These are phyloP conservation scores for Cyclophora punctaria DNA, from an alignment of 2,888 invertebrate species.

Conservation along the genomic window DNA sequence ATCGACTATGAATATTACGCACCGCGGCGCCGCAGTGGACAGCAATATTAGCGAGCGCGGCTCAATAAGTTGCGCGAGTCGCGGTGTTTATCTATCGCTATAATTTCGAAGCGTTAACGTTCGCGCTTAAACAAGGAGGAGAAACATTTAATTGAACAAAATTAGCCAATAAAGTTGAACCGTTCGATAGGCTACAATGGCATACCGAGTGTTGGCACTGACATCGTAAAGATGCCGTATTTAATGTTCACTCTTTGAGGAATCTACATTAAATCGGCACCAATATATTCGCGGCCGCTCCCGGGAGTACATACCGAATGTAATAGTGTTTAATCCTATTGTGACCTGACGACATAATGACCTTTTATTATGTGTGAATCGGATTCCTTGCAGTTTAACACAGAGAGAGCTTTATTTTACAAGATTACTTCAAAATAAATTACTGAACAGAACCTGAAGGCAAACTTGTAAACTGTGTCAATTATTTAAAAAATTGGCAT, in stretches of 20 bases:
- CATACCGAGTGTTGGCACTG: slow-evolving; percentile 51
- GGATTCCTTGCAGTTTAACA: slow-evolving; percentile 2
- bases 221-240: slow-evolving; percentile 60
- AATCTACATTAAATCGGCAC: slow-evolving; percentile 58
- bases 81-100: slow-evolving; percentile 58
- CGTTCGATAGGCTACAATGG: slow-evolving; percentile 65
- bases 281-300: slow-evolving; percentile 35
- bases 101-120: slow-evolving; percentile 61
- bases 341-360: slow-evolving; percentile 28
- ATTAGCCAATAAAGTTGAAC: slow-evolving; percentile 70
- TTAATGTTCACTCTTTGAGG: slow-evolving; percentile 52
- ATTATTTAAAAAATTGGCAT: no score
- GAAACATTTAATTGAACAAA: slow-evolving; percentile 74
- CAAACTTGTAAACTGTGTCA: no score
- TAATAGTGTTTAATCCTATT: slow-evolving; percentile 40
- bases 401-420: no score
- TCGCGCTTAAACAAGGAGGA: slow-evolving; percentile 31
- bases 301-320: slow-evolving; percentile 29
- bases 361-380: slow-evolving; percentile 18
- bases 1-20: no score
- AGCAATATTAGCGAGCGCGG: background rate
- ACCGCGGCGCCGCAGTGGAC: no score
- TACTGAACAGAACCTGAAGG: no score
- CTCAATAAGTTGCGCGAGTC: slow-evolving; percentile 15
- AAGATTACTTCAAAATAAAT: no score